Base-by-base conservation (phyloP, 2,113 vertebrate genomes). In the Propithecus coquereli region DNA sequence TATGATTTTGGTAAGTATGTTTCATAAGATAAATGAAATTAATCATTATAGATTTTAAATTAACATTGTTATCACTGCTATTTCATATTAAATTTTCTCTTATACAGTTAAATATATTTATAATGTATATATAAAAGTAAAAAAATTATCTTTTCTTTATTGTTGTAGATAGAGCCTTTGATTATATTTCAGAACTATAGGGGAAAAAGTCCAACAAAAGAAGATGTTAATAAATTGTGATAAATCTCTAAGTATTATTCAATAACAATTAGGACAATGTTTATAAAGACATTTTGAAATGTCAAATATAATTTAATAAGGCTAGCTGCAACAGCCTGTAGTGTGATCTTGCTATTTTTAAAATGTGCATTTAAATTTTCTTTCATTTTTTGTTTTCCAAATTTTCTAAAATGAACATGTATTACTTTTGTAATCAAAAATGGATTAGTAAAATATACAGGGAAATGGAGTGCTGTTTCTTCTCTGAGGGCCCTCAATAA, bases 1-100 rank as follows among this genome's bases (percentile, higher is more conserved):
- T 99, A 99, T 97, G 98, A 99, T 95, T 99, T 99, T 98, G 99
- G 99, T 99, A 97, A 99, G 99, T 99, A 83, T 85, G 68, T 82
- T 32, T 57, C 32, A 80, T 92, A 93, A 94, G 66, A 74, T 94
- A 77, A 95, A 61, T 76, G 54, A 66, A 87, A 34, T 2, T 77
- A 86, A 85, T 68, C 4, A 45, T 1, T 79, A 76, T 37, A 89
- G 71, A 71, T 79, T 95, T 96, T 90, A 74, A 66, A 74, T 92
- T 45, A 84, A 74, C 12, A 68, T n/a, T 91, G 10, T 32, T 96
- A 14, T 70, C 14, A 52, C 57, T 94, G 34, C 57, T 43, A 45
- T 65, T 94, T 93, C 32, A 79, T 90, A 3, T 77, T 95, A 85
- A 94, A 79, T 81, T 89, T 94, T 85, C 3, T 89, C 11, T 25